Evolutionary conservation across 2,888 invertebrate species (phyloP).

Genomic region (Chalcis sispes): DNA sequence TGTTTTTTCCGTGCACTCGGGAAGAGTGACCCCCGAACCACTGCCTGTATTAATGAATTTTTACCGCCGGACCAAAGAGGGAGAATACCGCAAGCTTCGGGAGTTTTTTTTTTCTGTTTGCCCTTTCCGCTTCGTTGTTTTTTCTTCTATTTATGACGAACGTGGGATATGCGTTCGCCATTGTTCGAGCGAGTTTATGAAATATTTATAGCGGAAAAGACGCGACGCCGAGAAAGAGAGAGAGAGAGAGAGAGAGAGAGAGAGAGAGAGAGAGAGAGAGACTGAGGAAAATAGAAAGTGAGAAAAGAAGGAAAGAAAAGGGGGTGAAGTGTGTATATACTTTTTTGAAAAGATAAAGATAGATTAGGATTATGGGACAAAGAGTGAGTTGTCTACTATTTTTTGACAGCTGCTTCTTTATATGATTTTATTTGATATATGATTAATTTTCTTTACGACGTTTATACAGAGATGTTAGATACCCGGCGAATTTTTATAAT

Average conservation of each 20-base stretch:
- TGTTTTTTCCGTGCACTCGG: too few relatives aligned
- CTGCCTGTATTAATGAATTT: conserved; percentile 48
- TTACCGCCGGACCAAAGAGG: conserved; percentile 14
- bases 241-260: background rate
- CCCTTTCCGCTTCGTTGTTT: background rate
- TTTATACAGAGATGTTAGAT: conserved; percentile 21
- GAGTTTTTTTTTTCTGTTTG: conserved; percentile 11
- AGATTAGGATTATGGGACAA: conserved; percentile 24
- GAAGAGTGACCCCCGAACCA: background rate
- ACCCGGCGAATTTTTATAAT: conserved; percentile 6
- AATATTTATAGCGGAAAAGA: conserved; percentile 50
- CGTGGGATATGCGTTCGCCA: conserved; percentile 28
- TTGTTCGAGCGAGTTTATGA: conserved; percentile 42
- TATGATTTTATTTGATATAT: background rate
- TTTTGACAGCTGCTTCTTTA: conserved; percentile 8
- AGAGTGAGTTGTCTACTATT: conserved; percentile 18
- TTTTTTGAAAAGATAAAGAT: conserved; percentile 6
- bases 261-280: background rate
- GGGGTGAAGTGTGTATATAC: background rate
- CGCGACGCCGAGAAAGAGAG: background rate
- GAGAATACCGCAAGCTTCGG: background rate
- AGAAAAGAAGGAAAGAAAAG: conserved; percentile 15
- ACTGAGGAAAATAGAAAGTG: too few relatives aligned
- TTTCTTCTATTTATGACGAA: conserved; percentile 27
- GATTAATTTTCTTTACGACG: background rate